Base-by-base conservation (phyloP, 2,888 invertebrate genomes). In the Itoplectis maculator region DNA sequence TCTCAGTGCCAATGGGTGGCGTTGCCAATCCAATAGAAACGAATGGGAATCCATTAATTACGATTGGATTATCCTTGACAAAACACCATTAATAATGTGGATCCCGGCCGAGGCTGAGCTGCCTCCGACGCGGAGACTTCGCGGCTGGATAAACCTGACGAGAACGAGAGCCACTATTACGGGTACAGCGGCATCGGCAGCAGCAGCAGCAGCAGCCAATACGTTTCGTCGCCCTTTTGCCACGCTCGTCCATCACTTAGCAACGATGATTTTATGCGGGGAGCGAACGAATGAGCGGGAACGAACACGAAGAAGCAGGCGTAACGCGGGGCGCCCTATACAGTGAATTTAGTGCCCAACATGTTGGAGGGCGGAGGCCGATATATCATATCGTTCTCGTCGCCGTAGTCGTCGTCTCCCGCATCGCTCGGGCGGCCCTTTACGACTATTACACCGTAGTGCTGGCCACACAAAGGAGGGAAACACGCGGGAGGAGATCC, bases 211-310 rank as follows among this genome's bases (percentile, higher is more conserved):
- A 29, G 83, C 76, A 84, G 86, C 84, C 87, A 86, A 88, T 89
- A 87, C 88, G 86, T 87, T 87, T 86, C 82, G 86, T 84, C 86
- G 86, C 79, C 79, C 84, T 79, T 63, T 83, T 87, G 86, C 86
- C 87, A 82, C 85, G 86, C 85, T 87, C 89, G 89, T 90, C 86
- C 89, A 89, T 90, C 89, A 90, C 87, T 87, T 86, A 87, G 85
- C 87, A 89, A 89, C 88, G 90, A 91, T 90, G 89, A 91, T 91
- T 91, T 91, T 90, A 91, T 91, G 89, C 90, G 87, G 87, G 88
- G 88, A 87, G 87, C 87, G 87, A 88, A 87, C 83, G 87, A 81
- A 79, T 40, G 37, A 29, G 47, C 47, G 87, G 88, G 88, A 87
- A 87, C 47, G 47, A 88, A 86, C 86, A 87, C 86, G 88, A 90